These are phyloP conservation scores for Diplodus puntazzo DNA, from an alignment of 2,797 vertebrate genomes.

Conservation along the genomic window DNA sequence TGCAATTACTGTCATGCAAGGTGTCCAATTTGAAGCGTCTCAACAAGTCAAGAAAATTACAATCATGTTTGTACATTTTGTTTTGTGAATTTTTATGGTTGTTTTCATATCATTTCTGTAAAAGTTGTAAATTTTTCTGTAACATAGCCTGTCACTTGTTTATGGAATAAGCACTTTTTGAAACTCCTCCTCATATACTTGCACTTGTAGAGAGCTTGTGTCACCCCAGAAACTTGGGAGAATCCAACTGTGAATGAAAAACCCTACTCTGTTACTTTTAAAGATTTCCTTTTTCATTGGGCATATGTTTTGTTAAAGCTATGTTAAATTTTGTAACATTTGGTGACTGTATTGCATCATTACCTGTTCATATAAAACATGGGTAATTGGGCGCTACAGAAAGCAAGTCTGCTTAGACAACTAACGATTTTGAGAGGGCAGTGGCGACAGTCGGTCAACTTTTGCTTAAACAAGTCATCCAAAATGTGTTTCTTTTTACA, in stretches of 20 bases:
- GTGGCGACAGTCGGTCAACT: conserved; percentile 1
- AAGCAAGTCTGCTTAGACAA: conserved; percentile 28
- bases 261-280: conserved; percentile 42
- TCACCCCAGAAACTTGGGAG: conserved; percentile 51
- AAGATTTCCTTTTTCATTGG: conserved; percentile 25
- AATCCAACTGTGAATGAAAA: conserved; percentile 73
- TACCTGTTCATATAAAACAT: conserved; percentile 32
- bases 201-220: conserved; percentile 64
- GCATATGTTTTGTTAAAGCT: conserved; percentile 30
- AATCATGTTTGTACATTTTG: conserved; percentile 73
- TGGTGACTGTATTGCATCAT: conserved; percentile 42
- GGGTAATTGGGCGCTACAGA: conserved; percentile 20
- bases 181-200: conserved; percentile 62
- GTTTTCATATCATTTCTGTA: conserved; percentile 71
- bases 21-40: conserved; percentile 61
- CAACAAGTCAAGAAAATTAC: conserved; percentile 62
- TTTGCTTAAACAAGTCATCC: conserved; percentile 19
- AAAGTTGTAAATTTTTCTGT: conserved; percentile 75
- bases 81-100: conserved; percentile 73
- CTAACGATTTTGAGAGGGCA: conserved; percentile 12
- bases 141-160: conserved; percentile 69
- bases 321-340: conserved; percentile 38
- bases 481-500: conserved; percentile 21
- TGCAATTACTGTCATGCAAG: conserved; percentile 53
- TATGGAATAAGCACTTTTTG: conserved; percentile 74